Evolutionary conservation across 2,113 vertebrate species (phyloP), one percentile per base, ranked within the genome.

Genomic region (Potamarius usumacintae): DNA sequence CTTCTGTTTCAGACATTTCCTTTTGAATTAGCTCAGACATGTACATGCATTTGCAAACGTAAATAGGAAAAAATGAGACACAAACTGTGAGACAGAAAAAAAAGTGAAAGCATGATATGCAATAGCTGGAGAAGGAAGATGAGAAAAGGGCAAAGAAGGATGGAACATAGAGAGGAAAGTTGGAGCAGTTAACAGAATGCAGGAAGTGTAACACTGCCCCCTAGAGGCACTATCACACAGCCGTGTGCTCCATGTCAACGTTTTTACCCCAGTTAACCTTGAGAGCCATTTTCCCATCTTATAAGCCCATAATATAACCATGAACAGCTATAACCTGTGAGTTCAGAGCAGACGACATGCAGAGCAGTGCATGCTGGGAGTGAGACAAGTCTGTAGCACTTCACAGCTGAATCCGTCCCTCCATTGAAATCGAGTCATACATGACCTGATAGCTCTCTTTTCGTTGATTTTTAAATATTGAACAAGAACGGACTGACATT

Each of bases 181-280:
- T 7, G 34, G 34, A 4, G 5, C 42, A 83, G 60, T 17, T 12
- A 22, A 50, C 22, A 65, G 34, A 67, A 67, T 67, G 82, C 60
- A n/a, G 48, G 10, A 82, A 63, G 82, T 27, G 82, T 83, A 52
- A 67, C 82, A 83, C n/a, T 67, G 82, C 82, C 82, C 42, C 82
- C 82, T 67, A 65, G 42, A 27, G 82, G 48, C 15, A 18, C 12
- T 2, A 6, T 12, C 10, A 62, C 30, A 82, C 57, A 15, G 79
- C 10, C 20, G 1, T 34, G 9, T 0, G 12, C 6, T 22, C 25
- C 6, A 25, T 14, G 15, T 50, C 25, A 22, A 9, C 0, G 20
- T 65, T 27, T 67, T 67, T 27, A 42, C 34, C 12, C 42, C 7
- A 52, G 82, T 34, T 67, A 12, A 83, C 62, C 62, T 2, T 0